Percentiles rank a stretch among this genome's conserved stretches.
These are phyloP conservation scores for Eolophus roseicapilla DNA, from an alignment of 2,113 vertebrate genomes.

Conservation along the genomic window DNA sequence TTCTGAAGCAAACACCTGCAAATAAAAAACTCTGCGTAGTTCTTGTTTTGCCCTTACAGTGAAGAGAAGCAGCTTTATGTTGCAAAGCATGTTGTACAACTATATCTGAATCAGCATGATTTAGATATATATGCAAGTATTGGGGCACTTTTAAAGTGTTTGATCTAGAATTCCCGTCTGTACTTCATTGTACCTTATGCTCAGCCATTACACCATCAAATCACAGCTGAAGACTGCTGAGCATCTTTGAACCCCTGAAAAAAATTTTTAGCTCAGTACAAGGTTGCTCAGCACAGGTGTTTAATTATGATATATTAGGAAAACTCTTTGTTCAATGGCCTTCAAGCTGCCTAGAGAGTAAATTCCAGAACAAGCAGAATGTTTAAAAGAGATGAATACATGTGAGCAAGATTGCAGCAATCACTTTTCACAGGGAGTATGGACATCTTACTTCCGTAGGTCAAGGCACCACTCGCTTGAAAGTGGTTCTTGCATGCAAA, in stretches of 20 bases:
- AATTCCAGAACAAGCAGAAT: slow-evolving; percentile 13
- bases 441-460: slow-evolving; percentile 4
- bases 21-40: background rate
- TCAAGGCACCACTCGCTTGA: background rate
- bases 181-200: background rate
- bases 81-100: background rate
- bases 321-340: slow-evolving; percentile 52
- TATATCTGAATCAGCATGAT: background rate
- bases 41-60: background rate
- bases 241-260: slow-evolving; percentile 13
- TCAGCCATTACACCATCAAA: background rate
- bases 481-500: slow-evolving; percentile 1
- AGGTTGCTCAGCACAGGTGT: slow-evolving; percentile 59
- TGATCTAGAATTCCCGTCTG: background rate
- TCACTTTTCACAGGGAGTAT: background rate
- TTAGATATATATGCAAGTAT: background rate
- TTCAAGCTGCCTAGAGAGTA: slow-evolving; percentile 45
- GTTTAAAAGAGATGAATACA: slow-evolving; percentile 3
- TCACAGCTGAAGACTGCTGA: background rate
- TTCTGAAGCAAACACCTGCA: background rate
- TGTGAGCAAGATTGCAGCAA: background rate
- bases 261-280: background rate
- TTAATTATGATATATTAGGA: slow-evolving; percentile 71
- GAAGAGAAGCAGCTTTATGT: background rate
- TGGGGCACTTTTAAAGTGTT: background rate